Evolutionary conservation across 2,888 invertebrate species (phyloP).

Genomic region (Caenorhabditis japonica): DNA sequence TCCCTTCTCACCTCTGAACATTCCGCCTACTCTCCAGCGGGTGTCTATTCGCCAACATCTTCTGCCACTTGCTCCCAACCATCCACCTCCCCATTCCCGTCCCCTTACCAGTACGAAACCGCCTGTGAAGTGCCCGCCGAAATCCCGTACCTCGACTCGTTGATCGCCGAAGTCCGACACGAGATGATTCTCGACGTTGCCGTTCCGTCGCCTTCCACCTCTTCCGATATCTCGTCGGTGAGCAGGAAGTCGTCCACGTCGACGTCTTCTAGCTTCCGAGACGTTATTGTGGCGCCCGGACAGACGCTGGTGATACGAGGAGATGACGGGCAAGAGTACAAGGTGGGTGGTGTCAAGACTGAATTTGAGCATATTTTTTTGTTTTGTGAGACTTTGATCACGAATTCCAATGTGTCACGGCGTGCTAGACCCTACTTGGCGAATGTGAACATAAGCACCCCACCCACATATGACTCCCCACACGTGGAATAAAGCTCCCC

Average conservation of each 20-base stretch:
- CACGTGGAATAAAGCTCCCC: no score
- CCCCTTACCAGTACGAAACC: conserved; percentile 18
- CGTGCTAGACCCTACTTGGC: no score
- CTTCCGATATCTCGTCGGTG: conserved; percentile 42
- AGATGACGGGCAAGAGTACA: conserved; percentile 61
- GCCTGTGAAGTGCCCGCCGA: conserved; percentile 13
- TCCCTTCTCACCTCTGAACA: conserved; percentile 36
- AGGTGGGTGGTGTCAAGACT: no score
- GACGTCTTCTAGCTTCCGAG: conserved; percentile 18
- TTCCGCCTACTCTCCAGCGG: conserved; percentile 31
- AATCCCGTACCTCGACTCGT: conserved; percentile 65
- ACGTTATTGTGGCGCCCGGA: conserved; percentile 46
- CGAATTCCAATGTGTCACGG: no score
- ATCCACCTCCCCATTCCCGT: conserved; percentile 26
- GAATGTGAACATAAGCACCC: no score
- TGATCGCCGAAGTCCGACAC: conserved; percentile 70
- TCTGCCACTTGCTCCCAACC: conserved; percentile 23
- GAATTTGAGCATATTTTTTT: no score
- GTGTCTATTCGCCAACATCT: conserved; percentile 23
- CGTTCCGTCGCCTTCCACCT: conserved; percentile 38
- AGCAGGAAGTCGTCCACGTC: conserved; percentile 41
- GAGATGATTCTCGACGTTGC: conserved; percentile 57
- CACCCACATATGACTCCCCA: no score
- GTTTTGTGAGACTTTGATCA: no score
- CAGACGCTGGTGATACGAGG: conserved; percentile 52